A percentile compares a stretch with the other conserved stretches of the same genome.
These are phyloP conservation scores for Cryptoprocta ferox DNA, from an alignment of 2,797 vertebrate genomes.

Conservation along the genomic window DNA sequence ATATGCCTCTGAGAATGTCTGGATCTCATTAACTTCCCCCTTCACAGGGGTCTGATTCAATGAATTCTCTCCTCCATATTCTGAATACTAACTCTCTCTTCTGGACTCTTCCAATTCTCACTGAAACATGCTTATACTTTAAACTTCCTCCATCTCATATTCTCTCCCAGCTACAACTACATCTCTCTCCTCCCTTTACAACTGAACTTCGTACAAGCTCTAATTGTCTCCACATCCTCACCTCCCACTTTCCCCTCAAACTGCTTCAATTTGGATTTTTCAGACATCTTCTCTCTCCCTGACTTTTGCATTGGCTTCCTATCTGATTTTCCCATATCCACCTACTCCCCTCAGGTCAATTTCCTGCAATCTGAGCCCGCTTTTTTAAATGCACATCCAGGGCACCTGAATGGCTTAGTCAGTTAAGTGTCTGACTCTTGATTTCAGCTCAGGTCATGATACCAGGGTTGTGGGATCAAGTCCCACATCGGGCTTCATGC, in stretches of 20 bases:
- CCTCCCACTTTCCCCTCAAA: background rate
- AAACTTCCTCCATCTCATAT: background rate
- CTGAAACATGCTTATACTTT: background rate
- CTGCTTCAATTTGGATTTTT: background rate
- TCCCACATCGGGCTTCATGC: too few relatives aligned
- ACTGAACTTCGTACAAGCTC: background rate
- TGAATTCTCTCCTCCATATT: background rate
- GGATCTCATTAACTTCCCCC: background rate
- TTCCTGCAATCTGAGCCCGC: background rate
- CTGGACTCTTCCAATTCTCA: background rate
- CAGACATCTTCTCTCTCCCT: background rate
- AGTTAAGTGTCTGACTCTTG: too few relatives aligned
- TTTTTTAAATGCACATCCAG: background rate
- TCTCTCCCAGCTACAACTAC: background rate
- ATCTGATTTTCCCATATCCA: background rate
- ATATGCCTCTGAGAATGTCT: background rate
- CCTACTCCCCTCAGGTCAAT: background rate
- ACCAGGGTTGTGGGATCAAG: too few relatives aligned
- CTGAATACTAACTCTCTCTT: constrained; percentile 29
- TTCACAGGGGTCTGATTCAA: background rate
- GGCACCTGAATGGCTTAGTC: too few relatives aligned
- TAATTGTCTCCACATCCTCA: background rate
- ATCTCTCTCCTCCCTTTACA: background rate
- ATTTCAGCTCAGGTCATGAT: too few relatives aligned
- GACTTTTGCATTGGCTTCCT: background rate